Base-by-base conservation (phyloP, 2,113 vertebrate species). In the Scytalopus superciliaris region DNA sequence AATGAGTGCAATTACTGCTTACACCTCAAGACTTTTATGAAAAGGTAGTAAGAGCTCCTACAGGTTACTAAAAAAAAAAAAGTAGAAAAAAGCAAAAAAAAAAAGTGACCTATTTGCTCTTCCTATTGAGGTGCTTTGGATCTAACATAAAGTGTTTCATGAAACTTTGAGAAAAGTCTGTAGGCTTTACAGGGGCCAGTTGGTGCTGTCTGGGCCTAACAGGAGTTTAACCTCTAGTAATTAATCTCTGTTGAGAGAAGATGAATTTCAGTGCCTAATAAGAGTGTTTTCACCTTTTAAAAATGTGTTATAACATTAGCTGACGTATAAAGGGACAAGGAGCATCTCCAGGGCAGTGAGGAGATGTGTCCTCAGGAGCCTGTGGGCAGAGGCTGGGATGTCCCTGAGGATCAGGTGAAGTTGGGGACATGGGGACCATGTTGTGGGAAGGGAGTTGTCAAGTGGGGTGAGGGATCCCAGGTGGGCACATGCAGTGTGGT, bases 391-490 rank as follows among this genome's bases (percentile, higher is more conserved):
- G 52, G 6, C 52, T 62, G 30, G 30, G 25, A 47, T 72, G 63
- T 56, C 30, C 42, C 30, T 0, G 1, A 64, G 19, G 24, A 47
- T 14, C 31, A 35, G 44, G 16, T 69, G 64, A 19, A 66, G 45
- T 4, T 10, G 28, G 11, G 19, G 27, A 2, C 4, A 66, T 17
- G 33, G 59, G 17, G 30, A 42, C 40, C 6, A n/a, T 1, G 3
- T 24, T 3, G 3, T 25, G 33, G 18, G 47, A 53, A 60, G 16
- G 19, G 6, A 1, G 2, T 22, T 33, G 52, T 37, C 27, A 33
- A 47, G 22, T 33, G 42, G 24, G 33, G 5, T 13, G 9, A 27
- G 47, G 30, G 5, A 4, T 64, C 47, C 49, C 19, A 40, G n/a
- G 15, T 25, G 30, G 39, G 14, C 23, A 19, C 2, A 4, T 22